Base-by-base conservation (phyloP, 1,140 invertebrate species). In the Philotrypesis tridentata region DNA sequence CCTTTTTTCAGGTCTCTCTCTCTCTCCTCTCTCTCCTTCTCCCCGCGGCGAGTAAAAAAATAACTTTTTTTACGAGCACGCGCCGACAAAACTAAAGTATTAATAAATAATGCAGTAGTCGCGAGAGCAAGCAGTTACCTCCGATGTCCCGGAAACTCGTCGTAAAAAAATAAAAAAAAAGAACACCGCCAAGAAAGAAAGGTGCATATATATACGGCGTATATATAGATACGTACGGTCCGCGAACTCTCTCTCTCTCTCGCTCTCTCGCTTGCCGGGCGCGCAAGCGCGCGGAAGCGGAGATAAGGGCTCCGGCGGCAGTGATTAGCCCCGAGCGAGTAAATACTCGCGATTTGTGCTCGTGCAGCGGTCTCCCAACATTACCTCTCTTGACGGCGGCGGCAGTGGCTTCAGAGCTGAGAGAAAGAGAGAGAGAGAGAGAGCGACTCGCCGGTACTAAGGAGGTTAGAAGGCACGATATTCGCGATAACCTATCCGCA, bases 321-420 rank as follows among this genome's bases (percentile, higher is more conserved):
- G 85, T 85, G 88, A 89, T 89, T 89, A 89, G 83, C 85, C 85
- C 21, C 79, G 84, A 83, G 76, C 77, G 85, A 87, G 87, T 87
- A 88, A 89, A 89, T 89, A 89, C 86, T 73, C 83, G 85, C 85
- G 85, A 87, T 86, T 85, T 78, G 83, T 70, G 68, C 68, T n/a
- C 27, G 63, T 29, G 63, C 63, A 65, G 63, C 63, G 63, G 63
- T 29, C 27, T 21, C 63, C 63, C 25, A 25, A 25, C 23, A 65
- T 65, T 27, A 65, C 23, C 63, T 63, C n/a, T 27, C 61, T 27
- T 31, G 75, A 5, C 29, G 25, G 23, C 29, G 33, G 33, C 61
- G 40, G 67, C 67, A 31, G 27, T 21, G n/a, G n/a, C n/a, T n/a
- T n/a, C n/a, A n/a, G n/a, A 37, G 9, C 33, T 37, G 33, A 37